Conservation (phyloP, 2,113 vertebrate species). For the Loxodonta africana region DNA sequence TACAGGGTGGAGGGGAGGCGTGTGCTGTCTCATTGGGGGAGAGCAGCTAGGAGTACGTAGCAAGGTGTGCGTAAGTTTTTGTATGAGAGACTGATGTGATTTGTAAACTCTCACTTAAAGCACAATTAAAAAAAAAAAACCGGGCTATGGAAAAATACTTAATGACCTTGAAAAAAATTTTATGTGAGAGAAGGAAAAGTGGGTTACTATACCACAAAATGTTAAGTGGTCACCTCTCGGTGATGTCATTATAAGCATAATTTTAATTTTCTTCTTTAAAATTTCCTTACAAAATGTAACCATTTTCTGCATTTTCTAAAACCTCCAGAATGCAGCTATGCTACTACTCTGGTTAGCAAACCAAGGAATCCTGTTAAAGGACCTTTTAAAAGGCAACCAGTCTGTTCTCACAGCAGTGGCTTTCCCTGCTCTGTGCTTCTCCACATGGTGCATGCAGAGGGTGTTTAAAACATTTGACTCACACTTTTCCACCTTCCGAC, state of each 20-base stretch:
- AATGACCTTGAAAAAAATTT: not conserved
- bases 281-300: too few relatives aligned
- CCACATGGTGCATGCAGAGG: not conserved
- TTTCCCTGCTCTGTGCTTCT: not conserved
- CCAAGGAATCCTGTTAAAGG: not conserved
- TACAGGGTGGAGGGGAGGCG: too few relatives aligned
- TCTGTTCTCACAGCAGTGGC: not conserved
- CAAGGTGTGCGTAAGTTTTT: too few relatives aligned
- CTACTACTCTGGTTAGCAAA: not conserved
- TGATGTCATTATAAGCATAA: not conserved
- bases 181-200: not conserved
- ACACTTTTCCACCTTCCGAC: not conserved
- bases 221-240: not conserved
- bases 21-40: too few relatives aligned
- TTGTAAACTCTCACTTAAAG: too few relatives aligned
- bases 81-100: too few relatives aligned
- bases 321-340: not conserved
- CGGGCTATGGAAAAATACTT: not conserved
- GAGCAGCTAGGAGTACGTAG: too few relatives aligned
- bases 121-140: not conserved
- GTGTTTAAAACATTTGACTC: not conserved
- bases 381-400: not conserved
- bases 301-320: not conserved
- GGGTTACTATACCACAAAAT: not conserved
- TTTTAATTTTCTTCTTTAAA: slow-evolving; percentile 36